Evolutionary conservation across 2,797 vertebrate species (phyloP).

Genomic region (Coracias cyanogaster): DNA sequence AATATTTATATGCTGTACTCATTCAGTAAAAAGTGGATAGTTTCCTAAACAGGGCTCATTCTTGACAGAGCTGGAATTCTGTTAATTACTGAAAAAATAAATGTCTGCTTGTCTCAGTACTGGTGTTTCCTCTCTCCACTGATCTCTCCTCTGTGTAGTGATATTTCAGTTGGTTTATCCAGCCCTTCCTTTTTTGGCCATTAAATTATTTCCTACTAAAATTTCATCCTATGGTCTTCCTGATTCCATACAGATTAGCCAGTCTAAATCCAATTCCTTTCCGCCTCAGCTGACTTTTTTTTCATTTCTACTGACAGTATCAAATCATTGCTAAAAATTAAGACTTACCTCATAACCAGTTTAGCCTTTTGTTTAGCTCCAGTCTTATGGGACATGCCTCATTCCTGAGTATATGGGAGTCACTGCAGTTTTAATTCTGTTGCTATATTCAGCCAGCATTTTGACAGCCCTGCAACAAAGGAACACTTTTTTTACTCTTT

Average conservation of each 20-base stretch:
- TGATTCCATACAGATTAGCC: constrained; percentile 9
- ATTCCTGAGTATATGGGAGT: constrained; percentile 9
- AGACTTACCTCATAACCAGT: constrained; percentile 5
- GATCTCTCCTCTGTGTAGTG: neutral
- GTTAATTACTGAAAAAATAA: neutral
- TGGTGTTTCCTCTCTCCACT: neutral
- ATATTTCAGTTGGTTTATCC: neutral
- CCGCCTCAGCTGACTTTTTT: neutral
- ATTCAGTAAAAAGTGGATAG: neutral
- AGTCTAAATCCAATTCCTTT: neutral
- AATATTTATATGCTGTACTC: neutral
- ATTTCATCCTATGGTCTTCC: constrained; percentile 14
- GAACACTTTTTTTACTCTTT: constrained; percentile 50
- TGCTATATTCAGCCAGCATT: constrained; percentile 28
- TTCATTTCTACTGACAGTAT: neutral
- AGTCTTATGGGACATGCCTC: neutral
- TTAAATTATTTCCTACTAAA: constrained; percentile 71
- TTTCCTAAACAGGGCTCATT: neutral
- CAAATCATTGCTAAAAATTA: constrained; percentile 19
- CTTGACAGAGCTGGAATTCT: neutral
- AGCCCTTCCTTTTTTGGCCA: constrained; percentile 22
- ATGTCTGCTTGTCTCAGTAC: neutral
- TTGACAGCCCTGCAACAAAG: constrained; percentile 30
- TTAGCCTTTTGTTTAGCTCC: constrained; percentile 24
- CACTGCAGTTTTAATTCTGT: neutral